phyloP scores from a whole-genome alignment of 2,113 vertebrate genomes.

The Todiramphus saurophagus region DNA sequence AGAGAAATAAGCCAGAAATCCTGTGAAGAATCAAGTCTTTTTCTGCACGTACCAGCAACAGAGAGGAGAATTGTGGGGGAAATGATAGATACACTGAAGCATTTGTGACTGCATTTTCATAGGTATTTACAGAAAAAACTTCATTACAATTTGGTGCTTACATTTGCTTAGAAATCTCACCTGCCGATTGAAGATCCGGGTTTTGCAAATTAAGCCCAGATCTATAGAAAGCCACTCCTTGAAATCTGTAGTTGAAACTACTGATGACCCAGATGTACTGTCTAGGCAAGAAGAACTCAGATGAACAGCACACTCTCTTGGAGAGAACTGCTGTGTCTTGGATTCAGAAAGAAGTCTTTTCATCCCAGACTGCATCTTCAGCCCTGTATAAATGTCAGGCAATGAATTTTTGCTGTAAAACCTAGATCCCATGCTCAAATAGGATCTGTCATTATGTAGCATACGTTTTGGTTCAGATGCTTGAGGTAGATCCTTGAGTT shows the following conservation, averaged over 20 bases:
- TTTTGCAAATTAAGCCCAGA: background rate
- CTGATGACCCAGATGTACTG: background rate
- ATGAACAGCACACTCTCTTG: background rate
- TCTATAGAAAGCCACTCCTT: background rate
- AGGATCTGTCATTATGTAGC: background rate
- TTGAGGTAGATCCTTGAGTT: background rate
- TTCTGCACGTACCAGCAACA: background rate
- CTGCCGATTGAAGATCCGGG: background rate
- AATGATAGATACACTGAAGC: background rate
- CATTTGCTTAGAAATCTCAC: background rate
- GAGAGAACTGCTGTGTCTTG: background rate
- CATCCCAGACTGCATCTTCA: background rate
- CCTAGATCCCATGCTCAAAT: background rate
- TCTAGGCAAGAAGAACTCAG: background rate
- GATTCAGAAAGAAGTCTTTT: background rate
- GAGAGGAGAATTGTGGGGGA: background rate
- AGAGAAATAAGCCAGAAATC: background rate
- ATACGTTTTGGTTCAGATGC: background rate
- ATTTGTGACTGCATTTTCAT: background rate
- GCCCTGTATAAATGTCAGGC: background rate
- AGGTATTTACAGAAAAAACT: background rate
- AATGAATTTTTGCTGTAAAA: background rate
- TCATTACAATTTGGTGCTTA: background rate
- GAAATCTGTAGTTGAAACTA: background rate
- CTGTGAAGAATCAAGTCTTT: background rate